Evolutionary conservation across 2,797 vertebrate genomes (phyloP).

Genomic region (Pantherophis vulpinus): DNA sequence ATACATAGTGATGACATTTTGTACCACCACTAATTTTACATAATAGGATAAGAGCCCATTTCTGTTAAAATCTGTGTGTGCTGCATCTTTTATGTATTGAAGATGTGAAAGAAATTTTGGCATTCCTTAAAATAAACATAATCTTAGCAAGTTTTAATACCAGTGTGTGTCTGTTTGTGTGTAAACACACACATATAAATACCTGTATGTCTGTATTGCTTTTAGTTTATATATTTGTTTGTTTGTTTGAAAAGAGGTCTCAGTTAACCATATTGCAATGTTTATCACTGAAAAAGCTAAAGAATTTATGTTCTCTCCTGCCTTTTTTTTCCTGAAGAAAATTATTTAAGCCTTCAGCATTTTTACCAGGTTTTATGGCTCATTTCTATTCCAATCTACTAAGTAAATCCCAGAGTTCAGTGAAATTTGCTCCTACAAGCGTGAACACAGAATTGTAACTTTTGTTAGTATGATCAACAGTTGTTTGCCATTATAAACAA

Average conservation of each 20-base stretch:
- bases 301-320: not conserved
- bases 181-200: not conserved
- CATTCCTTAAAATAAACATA: not conserved
- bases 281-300: not conserved
- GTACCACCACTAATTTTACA: not conserved
- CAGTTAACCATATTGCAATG: not conserved
- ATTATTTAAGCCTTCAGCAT: not conserved
- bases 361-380: not conserved
- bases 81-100: not conserved
- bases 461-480: not conserved
- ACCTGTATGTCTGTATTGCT: not conserved
- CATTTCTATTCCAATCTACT: not conserved
- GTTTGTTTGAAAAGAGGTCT: not conserved
- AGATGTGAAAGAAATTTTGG: not conserved
- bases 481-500: not conserved
- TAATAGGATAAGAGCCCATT: not conserved
- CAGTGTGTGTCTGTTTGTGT: not conserved
- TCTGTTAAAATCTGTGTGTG: not conserved
- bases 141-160: not conserved
- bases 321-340: not conserved
- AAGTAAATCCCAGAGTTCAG: not conserved
- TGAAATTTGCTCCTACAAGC: not conserved
- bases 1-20: not conserved
- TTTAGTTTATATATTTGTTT: not conserved
- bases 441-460: not conserved